Conservation (phyloP, 2,113 vertebrate genomes). For the Ploceus nigricollis region DNA sequence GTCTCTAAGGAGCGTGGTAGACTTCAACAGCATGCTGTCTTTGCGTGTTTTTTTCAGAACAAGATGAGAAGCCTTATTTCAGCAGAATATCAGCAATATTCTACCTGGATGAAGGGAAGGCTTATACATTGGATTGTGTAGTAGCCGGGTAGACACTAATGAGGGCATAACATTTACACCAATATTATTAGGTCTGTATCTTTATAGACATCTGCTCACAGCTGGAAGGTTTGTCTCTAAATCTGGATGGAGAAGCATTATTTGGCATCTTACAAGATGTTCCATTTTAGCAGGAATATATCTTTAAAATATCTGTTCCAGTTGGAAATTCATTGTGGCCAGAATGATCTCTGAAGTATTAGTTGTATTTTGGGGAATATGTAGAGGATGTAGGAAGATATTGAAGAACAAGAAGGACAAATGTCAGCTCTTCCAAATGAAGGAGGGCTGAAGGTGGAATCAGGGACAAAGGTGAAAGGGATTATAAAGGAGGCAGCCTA, state of each 20-base stretch:
- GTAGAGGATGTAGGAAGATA: neutral
- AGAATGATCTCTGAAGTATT: neutral
- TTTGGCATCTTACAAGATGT: neutral
- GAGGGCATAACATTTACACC: neutral
- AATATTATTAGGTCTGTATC: neutral
- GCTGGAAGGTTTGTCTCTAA: neutral
- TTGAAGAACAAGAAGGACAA: neutral
- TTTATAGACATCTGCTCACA: neutral
- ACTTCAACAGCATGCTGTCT: neutral
- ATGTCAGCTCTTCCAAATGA: neutral
- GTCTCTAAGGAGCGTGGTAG: accelerated
- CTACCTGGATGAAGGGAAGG: neutral
- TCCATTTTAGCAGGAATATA: neutral
- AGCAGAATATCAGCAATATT: neutral
- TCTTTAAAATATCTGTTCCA: neutral
- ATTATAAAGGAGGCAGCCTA: neutral
- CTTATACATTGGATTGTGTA: neutral
- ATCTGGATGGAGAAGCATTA: neutral
- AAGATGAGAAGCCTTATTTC: neutral
- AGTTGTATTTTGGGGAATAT: neutral
- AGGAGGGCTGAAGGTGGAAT: neutral
- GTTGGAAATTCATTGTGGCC: neutral
- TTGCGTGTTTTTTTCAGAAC: neutral
- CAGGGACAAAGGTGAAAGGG: neutral
- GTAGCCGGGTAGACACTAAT: neutral